Conservation (phyloP, 2,888 invertebrate genomes). For the Agrochola circellaris region DNA sequence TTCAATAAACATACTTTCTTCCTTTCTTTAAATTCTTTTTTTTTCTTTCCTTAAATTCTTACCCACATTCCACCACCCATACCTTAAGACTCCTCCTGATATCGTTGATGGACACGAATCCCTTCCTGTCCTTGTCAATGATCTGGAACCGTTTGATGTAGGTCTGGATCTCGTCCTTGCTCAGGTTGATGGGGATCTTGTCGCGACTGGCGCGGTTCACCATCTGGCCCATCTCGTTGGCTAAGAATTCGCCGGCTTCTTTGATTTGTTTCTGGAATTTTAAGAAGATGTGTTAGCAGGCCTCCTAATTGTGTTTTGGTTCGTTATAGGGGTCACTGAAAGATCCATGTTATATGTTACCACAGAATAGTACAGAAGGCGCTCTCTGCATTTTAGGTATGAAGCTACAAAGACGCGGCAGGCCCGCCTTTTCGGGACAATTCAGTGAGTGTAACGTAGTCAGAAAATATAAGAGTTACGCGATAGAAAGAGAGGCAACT, state of each 20-base stretch:
- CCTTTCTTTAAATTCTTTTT: too few relatives aligned
- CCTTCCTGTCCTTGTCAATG: slow-evolving; percentile 98
- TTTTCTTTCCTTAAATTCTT: not conserved
- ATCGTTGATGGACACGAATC: slow-evolving; percentile 99
- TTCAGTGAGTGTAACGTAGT: too few relatives aligned
- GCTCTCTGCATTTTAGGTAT: too few relatives aligned
- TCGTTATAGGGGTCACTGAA: not conserved
- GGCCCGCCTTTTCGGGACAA: too few relatives aligned
- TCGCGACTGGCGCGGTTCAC: slow-evolving; percentile 96
- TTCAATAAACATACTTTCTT: too few relatives aligned
- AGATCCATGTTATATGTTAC: not conserved
- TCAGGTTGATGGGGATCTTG: slow-evolving; percentile 97
- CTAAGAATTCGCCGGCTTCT: slow-evolving; percentile 95
- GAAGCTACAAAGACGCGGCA: too few relatives aligned
- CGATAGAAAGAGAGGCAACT: too few relatives aligned
- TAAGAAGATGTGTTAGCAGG: not conserved
- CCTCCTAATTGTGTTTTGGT: not conserved
- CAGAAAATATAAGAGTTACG: too few relatives aligned
- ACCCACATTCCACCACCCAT: slow-evolving; percentile 40
- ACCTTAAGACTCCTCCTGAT: slow-evolving; percentile 99
- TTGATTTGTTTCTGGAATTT: slow-evolving; percentile 94
- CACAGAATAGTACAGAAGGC: too few relatives aligned
- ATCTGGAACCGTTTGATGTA: slow-evolving; percentile 99
- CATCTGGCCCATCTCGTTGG: slow-evolving; percentile 98
- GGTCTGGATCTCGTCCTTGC: slow-evolving; percentile 97